Evolutionary conservation across 2,888 invertebrate genomes (phyloP).

Genomic region (Ichneumoninae sp.): DNA sequence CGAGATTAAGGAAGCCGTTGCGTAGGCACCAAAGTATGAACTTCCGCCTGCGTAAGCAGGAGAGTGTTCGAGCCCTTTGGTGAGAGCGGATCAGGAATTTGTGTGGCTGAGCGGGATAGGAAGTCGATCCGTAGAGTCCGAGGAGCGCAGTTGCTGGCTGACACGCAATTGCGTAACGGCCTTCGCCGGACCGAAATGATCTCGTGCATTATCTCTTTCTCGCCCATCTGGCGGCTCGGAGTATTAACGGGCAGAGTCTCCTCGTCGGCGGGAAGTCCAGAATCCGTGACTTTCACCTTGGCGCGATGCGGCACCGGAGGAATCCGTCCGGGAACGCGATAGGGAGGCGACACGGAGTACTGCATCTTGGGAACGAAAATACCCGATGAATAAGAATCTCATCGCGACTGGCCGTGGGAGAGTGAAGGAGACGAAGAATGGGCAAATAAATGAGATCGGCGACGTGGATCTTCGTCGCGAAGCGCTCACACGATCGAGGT

Average conservation of each 20-base stretch:
- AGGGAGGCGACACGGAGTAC: neutral
- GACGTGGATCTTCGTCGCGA: conserved; percentile 42
- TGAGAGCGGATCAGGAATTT: conserved; percentile 8
- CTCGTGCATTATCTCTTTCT: conserved; percentile 29
- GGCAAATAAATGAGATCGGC: conserved; percentile 35
- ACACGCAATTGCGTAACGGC: conserved; percentile 47
- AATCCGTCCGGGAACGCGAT: conserved; percentile 6
- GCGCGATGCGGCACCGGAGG: conserved; percentile 27
- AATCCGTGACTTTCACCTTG: conserved; percentile 49
- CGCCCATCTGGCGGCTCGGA: conserved; percentile 16
- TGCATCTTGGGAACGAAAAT: conserved; percentile 45
- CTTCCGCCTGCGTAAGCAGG: neutral
- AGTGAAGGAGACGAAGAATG: conserved; percentile 27
- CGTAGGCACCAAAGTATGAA: neutral
- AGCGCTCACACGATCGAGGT: conserved; percentile 37
- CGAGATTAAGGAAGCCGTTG: neutral
- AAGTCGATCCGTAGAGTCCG: neutral
- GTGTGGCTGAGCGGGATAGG: neutral
- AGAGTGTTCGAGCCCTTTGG: neutral
- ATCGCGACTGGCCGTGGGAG: conserved; percentile 28
- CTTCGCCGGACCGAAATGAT: conserved; percentile 27
- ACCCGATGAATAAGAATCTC: conserved; percentile 43
- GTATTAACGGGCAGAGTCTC: conserved; percentile 15
- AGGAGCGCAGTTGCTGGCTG: conserved; percentile 32
- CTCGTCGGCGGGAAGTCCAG: conserved; percentile 27